Evolutionary conservation across 2,113 vertebrate genomes (phyloP), one percentile per base, ranked within the genome.

Genomic region (Cervus canadensis): DNA sequence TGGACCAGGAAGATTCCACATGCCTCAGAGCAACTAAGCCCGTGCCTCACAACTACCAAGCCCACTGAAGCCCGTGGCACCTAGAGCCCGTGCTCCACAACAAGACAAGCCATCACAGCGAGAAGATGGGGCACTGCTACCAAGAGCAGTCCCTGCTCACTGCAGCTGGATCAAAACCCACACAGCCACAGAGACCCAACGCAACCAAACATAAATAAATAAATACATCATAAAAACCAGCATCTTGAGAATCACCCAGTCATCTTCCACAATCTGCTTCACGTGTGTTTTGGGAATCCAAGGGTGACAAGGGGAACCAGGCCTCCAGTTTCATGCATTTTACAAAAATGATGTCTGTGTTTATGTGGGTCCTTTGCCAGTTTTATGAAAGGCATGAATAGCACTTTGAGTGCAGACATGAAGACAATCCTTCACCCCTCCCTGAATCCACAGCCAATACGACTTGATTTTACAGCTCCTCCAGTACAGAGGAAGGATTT

Each of bases 401-500:
- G 43, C 17, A 10, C 13, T 17, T 52, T 74, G 50, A 81, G 16
- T 26, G 3, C 30, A 60, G 25, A 19, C 28, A n/a, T 36, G 56
- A 23, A 74, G 56, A 87, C 2, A 16, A 1, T 8, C 56, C 14
- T 30, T 59, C 5, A 67, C 13, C 30, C 7, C 28, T 93, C 23
- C 62, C 71, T 28, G 56, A 60, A 59, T 36, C 23, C 33, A 7
- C 6, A 52, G 15, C 45, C 3, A 17, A 2, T 50, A 74, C 33
- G 48, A 30, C 40, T 52, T 57, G 64, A 97, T 88, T 67, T 85
- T 40, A 93, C 4, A 88, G 67, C 43, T n/a, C 23, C 54, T 97
- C 28, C 74, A 48, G 2, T 43, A 33, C 60, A 59, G 48, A 62
- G 15, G 50, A 60, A 52, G 94, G 67, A 85, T 89, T 81, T 60